phyloP scores from a whole-genome alignment of 2,797 vertebrate species.

The Taeniopygia guttata region DNA sequence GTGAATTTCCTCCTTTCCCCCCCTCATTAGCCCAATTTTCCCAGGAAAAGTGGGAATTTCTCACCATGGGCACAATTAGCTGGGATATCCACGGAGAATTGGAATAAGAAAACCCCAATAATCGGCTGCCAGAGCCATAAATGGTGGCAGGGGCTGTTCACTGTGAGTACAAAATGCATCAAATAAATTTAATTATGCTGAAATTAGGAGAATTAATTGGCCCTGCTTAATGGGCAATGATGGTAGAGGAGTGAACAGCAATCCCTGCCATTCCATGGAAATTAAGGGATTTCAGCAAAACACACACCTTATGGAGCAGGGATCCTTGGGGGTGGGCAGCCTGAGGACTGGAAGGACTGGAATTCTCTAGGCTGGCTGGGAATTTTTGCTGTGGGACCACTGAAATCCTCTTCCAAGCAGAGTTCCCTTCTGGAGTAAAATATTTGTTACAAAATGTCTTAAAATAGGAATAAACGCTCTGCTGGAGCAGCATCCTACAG shows the following conservation, averaged over 20 bases:
- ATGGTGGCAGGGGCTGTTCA: accelerated
- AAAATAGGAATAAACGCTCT: neutral
- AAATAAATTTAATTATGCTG: accelerated
- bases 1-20: neutral
- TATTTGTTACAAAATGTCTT: neutral
- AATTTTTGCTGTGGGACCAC: neutral
- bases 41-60: neutral
- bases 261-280: neutral
- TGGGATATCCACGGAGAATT: neutral
- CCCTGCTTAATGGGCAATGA: neutral
- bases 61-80: neutral
- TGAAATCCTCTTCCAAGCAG: neutral
- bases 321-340: neutral
- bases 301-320: neutral
- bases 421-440: neutral
- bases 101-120: neutral
- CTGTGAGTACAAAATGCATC: neutral
- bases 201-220: neutral
- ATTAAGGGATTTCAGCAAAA: neutral
- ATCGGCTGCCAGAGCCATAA: neutral
- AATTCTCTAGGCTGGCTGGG: neutral
- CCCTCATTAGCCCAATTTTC: neutral
- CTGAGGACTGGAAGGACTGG: neutral
- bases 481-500: neutral
- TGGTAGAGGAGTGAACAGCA: neutral